Conservation (phyloP, 2,888 invertebrate species). For the Trypoxylon attenuatum region DNA sequence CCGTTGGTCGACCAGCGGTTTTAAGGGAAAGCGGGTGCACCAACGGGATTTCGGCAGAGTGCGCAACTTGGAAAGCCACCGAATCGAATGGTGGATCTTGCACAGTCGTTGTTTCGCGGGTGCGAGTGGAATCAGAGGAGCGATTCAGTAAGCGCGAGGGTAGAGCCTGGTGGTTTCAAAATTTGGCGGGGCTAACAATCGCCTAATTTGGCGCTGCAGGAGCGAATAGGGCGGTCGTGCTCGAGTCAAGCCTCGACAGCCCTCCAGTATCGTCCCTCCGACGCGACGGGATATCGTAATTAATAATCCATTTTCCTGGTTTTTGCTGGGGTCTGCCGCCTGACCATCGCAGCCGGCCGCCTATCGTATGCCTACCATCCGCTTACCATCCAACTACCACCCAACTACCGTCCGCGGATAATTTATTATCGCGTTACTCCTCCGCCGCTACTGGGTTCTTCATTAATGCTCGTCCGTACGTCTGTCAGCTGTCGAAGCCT, state of each 20-base stretch:
- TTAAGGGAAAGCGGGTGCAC: neutral
- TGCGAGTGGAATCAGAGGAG: neutral
- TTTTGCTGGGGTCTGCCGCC: constrained; percentile 53
- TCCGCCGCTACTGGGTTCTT: constrained; percentile 40
- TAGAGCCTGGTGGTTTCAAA: neutral
- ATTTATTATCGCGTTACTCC: constrained; percentile 65
- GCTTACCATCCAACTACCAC: no score
- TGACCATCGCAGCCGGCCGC: constrained; percentile 53
- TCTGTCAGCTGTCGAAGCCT: constrained; percentile 39
- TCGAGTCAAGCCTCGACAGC: neutral
- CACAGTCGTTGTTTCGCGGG: constrained; percentile 21
- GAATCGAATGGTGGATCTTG: constrained; percentile 30
- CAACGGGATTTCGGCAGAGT: constrained; percentile 42
- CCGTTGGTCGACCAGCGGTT: neutral
- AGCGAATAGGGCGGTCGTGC: constrained; percentile 1
- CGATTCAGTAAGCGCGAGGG: neutral
- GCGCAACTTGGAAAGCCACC: constrained; percentile 30
- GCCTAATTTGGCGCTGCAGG: constrained; percentile 18
- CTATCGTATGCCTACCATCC: no score
- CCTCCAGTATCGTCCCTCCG: neutral
- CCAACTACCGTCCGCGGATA: constrained; percentile 55
- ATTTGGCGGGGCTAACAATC: constrained; percentile 27
- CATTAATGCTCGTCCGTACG: constrained; percentile 34
- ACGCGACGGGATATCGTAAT: constrained; percentile 58
- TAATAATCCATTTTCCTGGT: constrained; percentile 68